Percentiles rank a stretch among this genome's conserved stretches.
phyloP scores from a whole-genome alignment of 2,797 vertebrate genomes.

The Peromyscus attwateri region DNA sequence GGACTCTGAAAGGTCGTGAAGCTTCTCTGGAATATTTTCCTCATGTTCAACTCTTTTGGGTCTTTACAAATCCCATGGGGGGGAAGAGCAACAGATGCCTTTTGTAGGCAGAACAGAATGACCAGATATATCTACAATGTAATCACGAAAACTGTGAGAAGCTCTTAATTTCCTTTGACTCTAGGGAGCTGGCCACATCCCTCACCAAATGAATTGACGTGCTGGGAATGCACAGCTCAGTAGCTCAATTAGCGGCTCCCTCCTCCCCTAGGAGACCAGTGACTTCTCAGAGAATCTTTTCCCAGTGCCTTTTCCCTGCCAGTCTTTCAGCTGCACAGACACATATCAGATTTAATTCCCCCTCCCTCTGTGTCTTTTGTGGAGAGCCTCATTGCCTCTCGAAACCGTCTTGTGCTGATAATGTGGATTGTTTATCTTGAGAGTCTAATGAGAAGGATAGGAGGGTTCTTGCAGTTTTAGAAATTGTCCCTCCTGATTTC shows the following conservation, averaged over 20 bases:
- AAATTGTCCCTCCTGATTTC: neutral
- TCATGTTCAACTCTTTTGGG: neutral
- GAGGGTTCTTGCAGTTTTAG: neutral
- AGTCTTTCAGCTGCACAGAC: conserved; percentile 57
- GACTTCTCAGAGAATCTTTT: conserved; percentile 71
- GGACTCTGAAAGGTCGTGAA: conserved; percentile 66
- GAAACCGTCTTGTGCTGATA: conserved; percentile 55
- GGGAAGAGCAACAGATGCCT: conserved; percentile 38
- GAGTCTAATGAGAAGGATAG: neutral
- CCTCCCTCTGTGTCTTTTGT: conserved; percentile 51
- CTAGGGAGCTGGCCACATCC: conserved; percentile 58
- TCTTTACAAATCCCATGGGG: conserved; percentile 47
- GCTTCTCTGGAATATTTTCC: neutral
- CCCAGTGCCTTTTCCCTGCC: conserved; percentile 31
- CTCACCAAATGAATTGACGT: conserved; percentile 13
- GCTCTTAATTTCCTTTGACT: conserved; percentile 66
- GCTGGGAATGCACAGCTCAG: neutral
- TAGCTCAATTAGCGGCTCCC: conserved; percentile 72
- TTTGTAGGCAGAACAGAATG: conserved; percentile 34
- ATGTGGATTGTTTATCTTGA: neutral
- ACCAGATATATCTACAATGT: conserved; percentile 61
- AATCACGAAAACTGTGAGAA: conserved; percentile 75
- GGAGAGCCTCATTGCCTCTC: conserved; percentile 7
- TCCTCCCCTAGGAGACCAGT: conserved; percentile 47
- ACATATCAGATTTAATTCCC: conserved; percentile 67